Percentiles rank a stretch among this genome's conserved stretches.
phyloP scores from a whole-genome alignment of 2,888 invertebrate species.

The Ectemnius lituratus region DNA sequence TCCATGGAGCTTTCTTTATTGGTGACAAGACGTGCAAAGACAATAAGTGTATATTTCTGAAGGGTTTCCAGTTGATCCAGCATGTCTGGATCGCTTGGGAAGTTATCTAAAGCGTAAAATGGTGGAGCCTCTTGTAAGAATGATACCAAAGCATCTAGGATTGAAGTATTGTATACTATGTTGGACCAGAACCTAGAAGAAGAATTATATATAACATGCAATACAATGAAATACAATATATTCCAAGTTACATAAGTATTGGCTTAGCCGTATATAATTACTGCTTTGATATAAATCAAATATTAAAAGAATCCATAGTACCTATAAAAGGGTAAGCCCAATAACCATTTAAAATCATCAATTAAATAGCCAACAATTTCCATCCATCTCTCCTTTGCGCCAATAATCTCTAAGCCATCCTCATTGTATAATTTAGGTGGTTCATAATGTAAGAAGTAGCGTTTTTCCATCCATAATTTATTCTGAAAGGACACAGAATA shows the following conservation, averaged over 20 bases:
- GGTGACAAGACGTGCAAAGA: slow-evolving; percentile 88
- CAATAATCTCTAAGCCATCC: slow-evolving; percentile 79
- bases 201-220: not conserved
- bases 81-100: slow-evolving; percentile 77
- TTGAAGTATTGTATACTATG: slow-evolving; percentile 82
- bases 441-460: slow-evolving; percentile 81
- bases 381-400: slow-evolving; percentile 84
- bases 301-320: slow-evolving; percentile 63
- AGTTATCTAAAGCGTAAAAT: slow-evolving; percentile 80
- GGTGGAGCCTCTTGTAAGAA: slow-evolving; percentile 88
- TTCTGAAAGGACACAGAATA: slow-evolving; percentile 76
- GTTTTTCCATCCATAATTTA: slow-evolving; percentile 80
- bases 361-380: slow-evolving; percentile 81
- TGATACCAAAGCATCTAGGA: slow-evolving; percentile 83
- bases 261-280: too few relatives aligned
- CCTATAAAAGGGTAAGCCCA: slow-evolving; percentile 84
- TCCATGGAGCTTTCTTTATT: slow-evolving; percentile 81
- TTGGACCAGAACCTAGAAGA: slow-evolving; percentile 85
- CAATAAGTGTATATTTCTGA: slow-evolving; percentile 81
- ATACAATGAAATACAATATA: not conserved
- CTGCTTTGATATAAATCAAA: not conserved
- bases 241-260: not conserved
- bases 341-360: slow-evolving; percentile 85
- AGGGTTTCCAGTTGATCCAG: slow-evolving; percentile 81
- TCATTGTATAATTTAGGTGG: slow-evolving; percentile 78